A percentile compares a stretch with the other conserved stretches of the same genome.
Conservation (phyloP, 2,113 vertebrate species). For the Paramisgurnus dabryanus region DNA sequence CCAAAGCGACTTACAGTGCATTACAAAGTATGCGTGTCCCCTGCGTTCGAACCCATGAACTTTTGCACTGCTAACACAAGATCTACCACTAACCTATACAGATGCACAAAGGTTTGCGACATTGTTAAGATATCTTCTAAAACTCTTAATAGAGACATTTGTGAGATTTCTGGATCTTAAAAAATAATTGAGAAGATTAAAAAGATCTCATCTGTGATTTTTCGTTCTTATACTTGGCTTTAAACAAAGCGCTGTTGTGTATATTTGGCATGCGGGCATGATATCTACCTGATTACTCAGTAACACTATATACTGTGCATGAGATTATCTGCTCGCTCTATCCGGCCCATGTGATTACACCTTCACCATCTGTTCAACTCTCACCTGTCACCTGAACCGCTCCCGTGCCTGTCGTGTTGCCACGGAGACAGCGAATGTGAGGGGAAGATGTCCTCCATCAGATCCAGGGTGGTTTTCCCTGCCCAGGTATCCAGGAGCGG, state of each 20-base stretch:
- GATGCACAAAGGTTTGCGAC: no score
- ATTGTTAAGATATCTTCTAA: no score
- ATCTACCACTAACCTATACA: no score
- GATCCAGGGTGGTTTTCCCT: conserved; percentile 85
- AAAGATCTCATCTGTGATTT: no score
- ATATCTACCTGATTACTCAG: conserved; percentile 9
- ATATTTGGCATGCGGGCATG: conserved; percentile 6
- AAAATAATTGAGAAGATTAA: no score
- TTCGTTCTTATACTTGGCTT: neutral
- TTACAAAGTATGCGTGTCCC: no score
- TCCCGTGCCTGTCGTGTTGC: conserved; percentile 60
- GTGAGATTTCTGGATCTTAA: no score
- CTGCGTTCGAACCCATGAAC: no score
- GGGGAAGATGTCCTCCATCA: conserved; percentile 91
- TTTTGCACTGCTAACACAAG: no score
- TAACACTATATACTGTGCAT: conserved; percentile 5
- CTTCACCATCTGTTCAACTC: conserved; percentile 12
- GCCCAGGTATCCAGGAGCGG: conserved; percentile 85
- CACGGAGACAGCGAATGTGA: conserved; percentile 57
- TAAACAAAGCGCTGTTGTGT: conserved; percentile 32
- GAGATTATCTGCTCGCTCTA: neutral
- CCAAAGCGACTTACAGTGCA: no score
- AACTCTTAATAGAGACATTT: no score
- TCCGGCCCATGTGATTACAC: neutral
- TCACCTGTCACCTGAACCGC: conserved; percentile 67